Conservation (phyloP, 2,113 vertebrate genomes). For the Melanocharis versteri region DNA sequence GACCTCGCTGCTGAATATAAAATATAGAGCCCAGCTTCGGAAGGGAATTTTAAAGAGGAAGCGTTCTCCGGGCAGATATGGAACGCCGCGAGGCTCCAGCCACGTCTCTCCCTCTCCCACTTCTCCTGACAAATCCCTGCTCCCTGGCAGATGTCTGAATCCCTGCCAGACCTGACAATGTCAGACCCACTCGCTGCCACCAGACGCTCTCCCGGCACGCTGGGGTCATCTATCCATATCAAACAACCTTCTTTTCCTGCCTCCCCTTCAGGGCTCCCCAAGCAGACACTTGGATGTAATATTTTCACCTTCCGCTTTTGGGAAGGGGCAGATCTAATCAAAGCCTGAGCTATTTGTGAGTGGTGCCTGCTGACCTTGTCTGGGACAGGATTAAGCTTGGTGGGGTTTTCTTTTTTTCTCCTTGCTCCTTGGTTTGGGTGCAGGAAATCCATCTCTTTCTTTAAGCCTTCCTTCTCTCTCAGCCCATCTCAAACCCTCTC, state of each 20-base stretch:
- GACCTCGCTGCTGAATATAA: constrained; percentile 45
- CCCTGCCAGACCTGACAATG: not conserved
- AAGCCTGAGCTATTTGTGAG: not conserved
- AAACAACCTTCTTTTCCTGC: not conserved
- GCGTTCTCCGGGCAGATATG: not conserved
- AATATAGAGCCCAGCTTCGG: constrained; percentile 34
- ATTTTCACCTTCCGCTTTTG: not conserved
- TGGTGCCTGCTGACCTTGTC: not conserved
- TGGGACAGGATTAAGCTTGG: constrained; percentile 41
- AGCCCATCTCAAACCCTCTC: constrained; percentile 23
- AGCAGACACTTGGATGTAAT: fast-evolving
- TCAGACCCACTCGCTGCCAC: not conserved
- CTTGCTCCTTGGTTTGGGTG: not conserved
- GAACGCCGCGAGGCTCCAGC: not conserved
- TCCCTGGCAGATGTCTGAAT: constrained; percentile 39
- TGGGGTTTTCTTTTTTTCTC: not conserved
- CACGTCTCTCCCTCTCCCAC: not conserved
- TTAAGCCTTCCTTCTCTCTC: not conserved
- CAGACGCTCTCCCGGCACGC: not conserved
- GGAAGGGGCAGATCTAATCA: not conserved
- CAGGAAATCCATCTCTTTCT: constrained; percentile 18
- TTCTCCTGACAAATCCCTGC: not conserved
- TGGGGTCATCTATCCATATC: not conserved
- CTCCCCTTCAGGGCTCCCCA: not conserved
- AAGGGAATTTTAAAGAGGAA: constrained; percentile 51